These are phyloP conservation scores for Saccostrea glomerata DNA, from an alignment of 1,140 invertebrate species.

Conservation along the genomic window DNA sequence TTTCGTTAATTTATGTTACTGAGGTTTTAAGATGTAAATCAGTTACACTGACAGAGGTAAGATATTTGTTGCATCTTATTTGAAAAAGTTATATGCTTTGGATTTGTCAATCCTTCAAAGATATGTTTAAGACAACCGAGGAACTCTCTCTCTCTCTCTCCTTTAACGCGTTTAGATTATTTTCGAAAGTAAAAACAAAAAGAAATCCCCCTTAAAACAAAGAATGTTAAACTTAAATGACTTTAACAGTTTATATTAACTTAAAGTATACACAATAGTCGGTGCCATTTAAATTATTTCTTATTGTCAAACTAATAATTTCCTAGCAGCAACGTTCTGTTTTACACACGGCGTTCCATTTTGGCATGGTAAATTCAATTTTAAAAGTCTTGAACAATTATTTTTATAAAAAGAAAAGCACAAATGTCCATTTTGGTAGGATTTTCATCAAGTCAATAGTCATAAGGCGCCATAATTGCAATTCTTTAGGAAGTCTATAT, in stretches of 20 bases:
- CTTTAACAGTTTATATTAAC: neutral
- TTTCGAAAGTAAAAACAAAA: too few relatives aligned
- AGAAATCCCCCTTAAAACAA: too few relatives aligned
- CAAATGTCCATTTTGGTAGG: neutral
- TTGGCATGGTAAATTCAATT: neutral
- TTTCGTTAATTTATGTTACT: neutral
- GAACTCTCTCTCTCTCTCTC: neutral
- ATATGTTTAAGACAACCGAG: neutral
- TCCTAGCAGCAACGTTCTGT: neutral
- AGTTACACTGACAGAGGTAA: neutral
- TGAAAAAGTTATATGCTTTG: too few relatives aligned
- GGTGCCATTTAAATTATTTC: constrained; percentile 2
- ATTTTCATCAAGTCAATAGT: neutral
- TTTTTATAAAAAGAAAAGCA: too few relatives aligned
- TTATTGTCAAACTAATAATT: neutral
- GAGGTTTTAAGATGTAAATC: neutral
- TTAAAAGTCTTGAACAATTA: neutral
- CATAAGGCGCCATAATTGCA: neutral
- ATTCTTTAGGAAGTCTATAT: neutral
- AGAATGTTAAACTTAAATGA: too few relatives aligned
- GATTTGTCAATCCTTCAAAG: too few relatives aligned
- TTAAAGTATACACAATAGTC: neutral
- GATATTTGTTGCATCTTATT: neutral
- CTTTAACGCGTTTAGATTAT: too few relatives aligned
- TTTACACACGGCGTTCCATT: neutral